Evolutionary conservation across 2,797 vertebrate species (phyloP).

Genomic region (Cirrhinus molitorella): DNA sequence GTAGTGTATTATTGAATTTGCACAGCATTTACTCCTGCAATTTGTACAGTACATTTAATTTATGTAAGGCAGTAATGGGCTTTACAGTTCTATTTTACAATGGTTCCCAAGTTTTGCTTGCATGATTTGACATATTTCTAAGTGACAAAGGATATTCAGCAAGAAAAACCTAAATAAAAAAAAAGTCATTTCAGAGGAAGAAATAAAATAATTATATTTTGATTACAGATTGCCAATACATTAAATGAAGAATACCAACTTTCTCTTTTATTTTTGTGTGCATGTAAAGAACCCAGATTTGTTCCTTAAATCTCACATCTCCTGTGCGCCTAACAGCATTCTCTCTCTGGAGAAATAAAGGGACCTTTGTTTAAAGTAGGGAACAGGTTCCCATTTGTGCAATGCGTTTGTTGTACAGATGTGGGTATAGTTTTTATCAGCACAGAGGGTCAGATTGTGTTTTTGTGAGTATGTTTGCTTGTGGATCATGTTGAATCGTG

Average conservation of each 20-base stretch:
- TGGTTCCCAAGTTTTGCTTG: not conserved
- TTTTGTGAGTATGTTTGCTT: slow-evolving; percentile 27
- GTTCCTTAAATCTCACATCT: slow-evolving; percentile 81
- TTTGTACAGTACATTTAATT: slow-evolving; percentile 10
- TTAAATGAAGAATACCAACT: not conserved
- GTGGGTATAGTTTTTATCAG: slow-evolving; percentile 17
- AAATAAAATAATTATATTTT: not conserved
- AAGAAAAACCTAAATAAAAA: not conserved
- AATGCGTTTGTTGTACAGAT: slow-evolving; percentile 58
- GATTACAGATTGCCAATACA: not conserved
- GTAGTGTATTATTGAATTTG: slow-evolving; percentile 37
- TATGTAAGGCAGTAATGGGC: not conserved
- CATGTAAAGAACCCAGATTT: slow-evolving; percentile 62
- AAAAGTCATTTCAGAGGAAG: not conserved
- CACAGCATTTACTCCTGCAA: not conserved
- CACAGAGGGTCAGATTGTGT: slow-evolving; percentile 14
- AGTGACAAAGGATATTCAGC: not conserved
- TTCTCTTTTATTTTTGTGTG: slow-evolving; percentile 27
- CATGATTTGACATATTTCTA: not conserved
- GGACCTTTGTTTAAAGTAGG: slow-evolving; percentile 75
- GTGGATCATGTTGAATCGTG: slow-evolving; percentile 40
- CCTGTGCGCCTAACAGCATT: slow-evolving; percentile 73
- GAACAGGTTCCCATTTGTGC: slow-evolving; percentile 82
- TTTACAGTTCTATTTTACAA: not conserved
- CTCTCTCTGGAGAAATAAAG: slow-evolving; percentile 74